These are phyloP conservation scores for Dinothrombium tinctorium DNA, from an alignment of 1,140 invertebrate species.

Conservation along the genomic window DNA sequence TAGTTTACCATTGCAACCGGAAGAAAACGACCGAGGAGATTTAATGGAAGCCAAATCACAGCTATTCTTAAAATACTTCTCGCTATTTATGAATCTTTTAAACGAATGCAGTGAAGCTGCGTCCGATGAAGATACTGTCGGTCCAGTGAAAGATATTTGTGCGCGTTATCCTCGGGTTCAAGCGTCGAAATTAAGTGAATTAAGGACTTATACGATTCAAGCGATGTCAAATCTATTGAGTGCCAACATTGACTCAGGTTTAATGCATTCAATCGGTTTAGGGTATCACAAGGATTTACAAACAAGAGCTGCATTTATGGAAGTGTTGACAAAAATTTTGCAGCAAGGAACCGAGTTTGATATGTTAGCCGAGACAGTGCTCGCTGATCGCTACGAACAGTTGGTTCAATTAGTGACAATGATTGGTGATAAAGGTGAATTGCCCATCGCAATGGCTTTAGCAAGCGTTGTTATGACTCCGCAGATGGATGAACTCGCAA, in stretches of 20 bases:
- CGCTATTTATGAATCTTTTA: constrained; percentile 86
- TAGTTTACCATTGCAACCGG: constrained; percentile 77
- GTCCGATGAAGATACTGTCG: constrained; percentile 10
- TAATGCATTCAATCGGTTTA: constrained; percentile 91
- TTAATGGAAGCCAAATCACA: constrained; percentile 96
- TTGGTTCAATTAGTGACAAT: constrained; percentile 86
- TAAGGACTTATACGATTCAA: constrained; percentile 70
- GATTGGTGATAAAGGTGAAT: constrained; percentile 75
- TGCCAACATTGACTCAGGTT: constrained; percentile 95
- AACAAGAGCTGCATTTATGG: constrained; percentile 91
- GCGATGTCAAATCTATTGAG: constrained; percentile 93
- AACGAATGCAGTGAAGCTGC: constrained; percentile 65
- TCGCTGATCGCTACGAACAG: constrained; percentile 85
- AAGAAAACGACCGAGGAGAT: constrained; percentile 87
- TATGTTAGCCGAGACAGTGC: constrained; percentile 80
- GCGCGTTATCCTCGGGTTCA: constrained; percentile 24
- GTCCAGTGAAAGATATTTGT: constrained; percentile 35
- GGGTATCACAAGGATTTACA: constrained; percentile 91
- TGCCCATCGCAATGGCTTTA: constrained; percentile 91
- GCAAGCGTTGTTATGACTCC: constrained; percentile 83
- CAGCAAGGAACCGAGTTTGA: constrained; percentile 97
- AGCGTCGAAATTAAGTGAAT: constrained; percentile 43
- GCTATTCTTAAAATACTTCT: constrained; percentile 84
- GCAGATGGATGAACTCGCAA: constrained; percentile 56
- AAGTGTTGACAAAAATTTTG: constrained; percentile 81